Conservation (phyloP, 2,888 invertebrate genomes). For the Rhimphoctona megacephalus region DNA sequence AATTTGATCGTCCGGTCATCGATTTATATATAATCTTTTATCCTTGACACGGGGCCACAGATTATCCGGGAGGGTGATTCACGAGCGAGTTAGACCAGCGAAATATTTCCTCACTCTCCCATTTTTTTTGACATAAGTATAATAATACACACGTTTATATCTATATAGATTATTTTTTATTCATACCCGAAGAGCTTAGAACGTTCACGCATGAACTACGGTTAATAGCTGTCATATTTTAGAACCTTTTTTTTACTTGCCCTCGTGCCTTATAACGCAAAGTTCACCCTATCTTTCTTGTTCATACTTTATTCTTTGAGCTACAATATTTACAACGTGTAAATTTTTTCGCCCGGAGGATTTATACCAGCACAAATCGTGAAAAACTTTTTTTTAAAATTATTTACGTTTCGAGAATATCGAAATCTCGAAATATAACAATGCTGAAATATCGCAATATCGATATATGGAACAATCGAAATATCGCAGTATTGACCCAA, state of each 20-base stretch:
- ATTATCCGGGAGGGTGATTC: slow-evolving; percentile 44
- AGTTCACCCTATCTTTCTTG: slow-evolving; percentile 62
- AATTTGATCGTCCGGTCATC: slow-evolving; percentile 35
- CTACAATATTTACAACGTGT: slow-evolving; percentile 27
- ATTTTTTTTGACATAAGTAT: neutral
- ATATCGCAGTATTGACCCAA: neutral
- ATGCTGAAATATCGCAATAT: neutral
- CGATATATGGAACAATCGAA: neutral
- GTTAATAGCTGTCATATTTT: slow-evolving; percentile 81
- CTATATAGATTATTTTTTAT: slow-evolving; percentile 25
- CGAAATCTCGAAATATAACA: slow-evolving; percentile 4
- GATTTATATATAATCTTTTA: slow-evolving; percentile 52
- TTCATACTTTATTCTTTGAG: slow-evolving; percentile 24
- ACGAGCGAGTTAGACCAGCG: slow-evolving; percentile 37
- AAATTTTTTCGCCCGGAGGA: slow-evolving; percentile 35
- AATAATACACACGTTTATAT: neutral
- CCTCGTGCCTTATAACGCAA: slow-evolving; percentile 46
- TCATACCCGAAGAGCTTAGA: slow-evolving; percentile 51
- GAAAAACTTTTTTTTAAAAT: slow-evolving; percentile 28
- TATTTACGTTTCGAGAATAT: neutral
- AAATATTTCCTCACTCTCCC: slow-evolving; percentile 33
- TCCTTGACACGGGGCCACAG: slow-evolving; percentile 5
- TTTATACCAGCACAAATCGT: slow-evolving; percentile 27
- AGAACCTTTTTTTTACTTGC: slow-evolving; percentile 73
- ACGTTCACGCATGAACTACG: slow-evolving; percentile 72